Evolutionary conservation across 2,888 invertebrate genomes (phyloP), one percentile per base, ranked within the genome.

Genomic region (Empis livida): DNA sequence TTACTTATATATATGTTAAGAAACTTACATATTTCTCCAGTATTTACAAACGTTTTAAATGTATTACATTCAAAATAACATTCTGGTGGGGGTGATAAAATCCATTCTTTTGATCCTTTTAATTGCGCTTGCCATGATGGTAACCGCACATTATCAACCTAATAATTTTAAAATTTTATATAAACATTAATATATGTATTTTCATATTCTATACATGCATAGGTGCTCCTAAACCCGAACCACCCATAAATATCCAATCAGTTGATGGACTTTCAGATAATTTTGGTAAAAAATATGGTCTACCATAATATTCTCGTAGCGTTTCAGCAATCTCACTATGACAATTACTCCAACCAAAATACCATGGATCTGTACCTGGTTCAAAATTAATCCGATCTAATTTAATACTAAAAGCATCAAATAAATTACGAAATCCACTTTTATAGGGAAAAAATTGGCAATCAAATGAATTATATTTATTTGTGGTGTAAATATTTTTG

Each of bases 101-200:
- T 76, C 96, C 96, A 96, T 51, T 76, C 73, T 68, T 97, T 97
- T 56, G 73, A 78, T 1, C 96, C 95, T 45, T 79, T 78, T 43
- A 96, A 74, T 72, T 96, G 96, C 1, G 95, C 95, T 71, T 97
- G 96, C 96, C 96, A 96, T 2, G 95, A 96, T 47, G 94, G 89
- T 68, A 89, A 79, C 44, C 80, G 78, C 44, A 96, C 96, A 51
- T 93, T 88, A 70, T 96, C 96, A 55, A 96, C 84, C 94, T 95
- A 59, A 31, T 23, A 38, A 10, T 15, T 16, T 31, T 32, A 31
- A 9, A 11, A 3, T 42, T 14, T 43, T 13, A 9, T 32, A 13
- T 17, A n/a, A 17, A 13, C 32, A 45, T 8, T 35, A 13, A 30
- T 42, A n/a, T 39, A 30, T 14, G 17, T 23, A 8, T 9, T 27